Evolutionary conservation across 2,113 vertebrate genomes (phyloP).

Genomic region (Seriola aureovittata): DNA sequence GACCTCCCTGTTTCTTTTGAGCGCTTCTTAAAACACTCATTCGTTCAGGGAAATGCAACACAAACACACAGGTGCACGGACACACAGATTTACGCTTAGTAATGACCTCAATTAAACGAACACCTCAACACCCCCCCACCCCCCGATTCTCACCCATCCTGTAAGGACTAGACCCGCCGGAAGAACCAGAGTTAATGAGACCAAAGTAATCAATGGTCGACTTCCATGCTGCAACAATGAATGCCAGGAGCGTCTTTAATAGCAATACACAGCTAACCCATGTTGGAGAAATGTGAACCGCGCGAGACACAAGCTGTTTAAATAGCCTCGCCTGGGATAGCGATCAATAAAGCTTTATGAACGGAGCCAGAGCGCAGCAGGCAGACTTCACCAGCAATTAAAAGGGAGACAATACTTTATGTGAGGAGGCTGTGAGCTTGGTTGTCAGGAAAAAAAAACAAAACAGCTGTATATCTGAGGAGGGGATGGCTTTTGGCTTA

Average conservation of each 20-base stretch:
- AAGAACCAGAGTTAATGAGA: constrained; percentile 55
- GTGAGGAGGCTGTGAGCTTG: constrained; percentile 31
- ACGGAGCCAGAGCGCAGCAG: constrained; percentile 37
- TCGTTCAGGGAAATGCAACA: constrained; percentile 24
- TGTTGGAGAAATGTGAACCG: constrained; percentile 39
- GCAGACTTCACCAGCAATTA: constrained; percentile 57
- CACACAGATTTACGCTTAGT: constrained; percentile 1
- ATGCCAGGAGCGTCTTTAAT: constrained; percentile 33
- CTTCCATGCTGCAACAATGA: constrained; percentile 22
- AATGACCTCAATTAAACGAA: constrained; percentile 51
- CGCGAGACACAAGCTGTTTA: constrained; percentile 41
- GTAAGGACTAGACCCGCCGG: not conserved
- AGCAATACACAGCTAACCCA: constrained; percentile 18
- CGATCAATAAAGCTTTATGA: constrained; percentile 71
- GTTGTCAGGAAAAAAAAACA: constrained; percentile 10
- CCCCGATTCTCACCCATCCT: constrained; percentile 18
- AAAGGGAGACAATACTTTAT: constrained; percentile 53
- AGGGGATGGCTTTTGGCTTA: not conserved
- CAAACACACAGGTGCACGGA: constrained; percentile 39
- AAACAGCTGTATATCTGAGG: constrained; percentile 2
- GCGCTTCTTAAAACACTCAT: constrained; percentile 46
- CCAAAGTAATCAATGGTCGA: constrained; percentile 56
- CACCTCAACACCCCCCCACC: constrained; percentile 37
- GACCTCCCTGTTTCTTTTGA: constrained; percentile 36
- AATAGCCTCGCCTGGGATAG: constrained; percentile 51